Percentiles rank a stretch among this genome's conserved stretches.
Conservation (phyloP, 2,797 vertebrate genomes). For the Margarornis squamiger region DNA sequence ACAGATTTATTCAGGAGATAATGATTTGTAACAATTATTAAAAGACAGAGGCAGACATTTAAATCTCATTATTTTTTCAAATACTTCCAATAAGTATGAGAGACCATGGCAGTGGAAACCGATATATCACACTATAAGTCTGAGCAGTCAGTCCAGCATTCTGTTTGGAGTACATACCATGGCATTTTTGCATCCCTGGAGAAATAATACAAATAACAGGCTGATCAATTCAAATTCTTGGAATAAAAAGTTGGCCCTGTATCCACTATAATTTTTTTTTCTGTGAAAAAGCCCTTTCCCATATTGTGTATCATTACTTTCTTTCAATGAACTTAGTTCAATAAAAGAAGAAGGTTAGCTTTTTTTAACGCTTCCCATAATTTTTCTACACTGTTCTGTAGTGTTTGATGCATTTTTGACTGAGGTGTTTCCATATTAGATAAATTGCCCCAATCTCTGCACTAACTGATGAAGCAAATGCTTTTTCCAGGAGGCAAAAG, state of each 20-base stretch:
- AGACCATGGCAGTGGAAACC: neutral
- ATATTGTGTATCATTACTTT: neutral
- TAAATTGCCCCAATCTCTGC: neutral
- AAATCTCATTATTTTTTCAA: constrained; percentile 20
- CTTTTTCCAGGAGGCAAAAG: neutral
- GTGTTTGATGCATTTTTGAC: neutral
- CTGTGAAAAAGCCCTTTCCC: neutral
- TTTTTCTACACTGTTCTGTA: neutral
- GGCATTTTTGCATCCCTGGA: neutral
- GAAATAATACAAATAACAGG: neutral
- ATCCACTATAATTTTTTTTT: neutral
- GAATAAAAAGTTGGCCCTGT: neutral
- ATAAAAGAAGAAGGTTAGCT: neutral
- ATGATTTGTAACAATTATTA: constrained; percentile 30
- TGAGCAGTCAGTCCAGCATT: neutral
- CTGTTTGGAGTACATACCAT: neutral
- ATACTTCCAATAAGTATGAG: neutral
- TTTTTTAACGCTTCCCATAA: neutral
- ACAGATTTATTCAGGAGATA: constrained; percentile 1
- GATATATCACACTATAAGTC: neutral
- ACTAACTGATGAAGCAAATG: neutral
- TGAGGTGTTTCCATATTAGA: neutral
- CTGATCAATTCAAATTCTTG: neutral
- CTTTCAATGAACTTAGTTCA: neutral
- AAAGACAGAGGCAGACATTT: constrained; percentile 5